Evolutionary conservation across 2,888 invertebrate species (phyloP), one percentile per base, ranked within the genome.

Genomic region (Tipula confusa): DNA sequence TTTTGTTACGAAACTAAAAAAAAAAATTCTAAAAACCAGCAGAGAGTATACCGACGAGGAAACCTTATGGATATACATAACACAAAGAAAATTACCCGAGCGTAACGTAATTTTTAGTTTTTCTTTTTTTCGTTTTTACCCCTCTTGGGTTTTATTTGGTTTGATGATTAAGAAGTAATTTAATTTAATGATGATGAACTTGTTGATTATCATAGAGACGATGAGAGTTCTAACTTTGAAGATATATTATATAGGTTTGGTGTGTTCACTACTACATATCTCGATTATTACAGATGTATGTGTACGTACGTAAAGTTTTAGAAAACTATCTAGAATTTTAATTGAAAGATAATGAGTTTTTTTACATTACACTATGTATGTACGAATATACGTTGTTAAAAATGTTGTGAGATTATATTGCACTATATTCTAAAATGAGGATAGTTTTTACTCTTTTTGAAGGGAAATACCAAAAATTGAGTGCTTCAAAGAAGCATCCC

Each of bases 91-190:
- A 24, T 64, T 64, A 64, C 24, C 64, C 64, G 7, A 64, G 64
- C 64, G 24, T 24, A 64, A 9, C 24, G 18, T 64, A 6, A 64
- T 24, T 64, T 64, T 24, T 24, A 24, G 64, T 9, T 24, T 64
- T 64, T 64, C 2, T 9, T 24, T 64, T 64, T 64, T 1, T 64
- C n/a, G 43, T 18, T 64, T 64, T n/a, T n/a, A n/a, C n/a, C n/a
- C n/a, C n/a, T n/a, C n/a, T n/a, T n/a, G n/a, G n/a, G n/a, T n/a
- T n/a, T 24, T 18, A 11, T 64, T 64, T 64, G 24, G 64, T 64
- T 64, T 64, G 64, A 64, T 64, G 64, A 64, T 64, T 64, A 64
- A 64, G 64, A 64, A 64, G 64, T 64, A 64, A 64, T 64, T 64
- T 64, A 24, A 64, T 64, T 24, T 64, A 64, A 64, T 64, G 64